Evolutionary conservation across 2,113 vertebrate species (phyloP), one percentile per base, ranked within the genome.

Genomic region (Scartelaos histophorus): DNA sequence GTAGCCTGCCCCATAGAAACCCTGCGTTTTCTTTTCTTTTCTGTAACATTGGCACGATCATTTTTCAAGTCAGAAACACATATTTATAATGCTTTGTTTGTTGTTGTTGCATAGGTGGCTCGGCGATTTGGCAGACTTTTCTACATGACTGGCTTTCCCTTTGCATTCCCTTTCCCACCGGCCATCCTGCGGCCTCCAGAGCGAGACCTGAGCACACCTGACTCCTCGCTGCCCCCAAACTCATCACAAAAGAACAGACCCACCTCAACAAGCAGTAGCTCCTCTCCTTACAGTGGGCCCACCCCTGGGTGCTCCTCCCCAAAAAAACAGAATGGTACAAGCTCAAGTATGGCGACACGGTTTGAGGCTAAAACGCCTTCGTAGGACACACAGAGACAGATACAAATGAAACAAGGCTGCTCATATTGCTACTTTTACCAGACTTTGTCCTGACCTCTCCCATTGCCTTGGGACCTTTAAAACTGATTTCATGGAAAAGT

Each of bases 71-170:
- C 51, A 61, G 56, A 61, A 66, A 49, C 75, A 66, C 62, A 49
- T 15, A 15, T 82, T 87, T 69, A 78, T 80, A 54, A 10, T 78
- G 69, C 85, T 57, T 35, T 85, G 71, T 78, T 51, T 5, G 29
- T 29, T n/a, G n/a, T 29, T 29, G 69, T 67, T 85, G 69, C 56
- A 45, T 79, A 98, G 97, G 97, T 98, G 3, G 97, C 97, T 65
- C 95, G 94, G 58, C 91, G 97, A 0, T 93, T 98, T 72, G 97
- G 97, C 86, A 90, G 96, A 25, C 94, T 98, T 47, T 94, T 98
- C 85, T 99, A 95, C 89, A 95, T 98, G 97, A 96, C 96, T 2
- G 96, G 96, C 24, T 94, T 98, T 80, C 97, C 97, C 0, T 82
- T 98, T 94, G 93, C 96, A 0, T 92, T 98, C 88, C 97, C 97